These are phyloP conservation scores for Melanerpes formicivorus DNA, from an alignment of 2,113 vertebrate genomes.

Conservation along the genomic window DNA sequence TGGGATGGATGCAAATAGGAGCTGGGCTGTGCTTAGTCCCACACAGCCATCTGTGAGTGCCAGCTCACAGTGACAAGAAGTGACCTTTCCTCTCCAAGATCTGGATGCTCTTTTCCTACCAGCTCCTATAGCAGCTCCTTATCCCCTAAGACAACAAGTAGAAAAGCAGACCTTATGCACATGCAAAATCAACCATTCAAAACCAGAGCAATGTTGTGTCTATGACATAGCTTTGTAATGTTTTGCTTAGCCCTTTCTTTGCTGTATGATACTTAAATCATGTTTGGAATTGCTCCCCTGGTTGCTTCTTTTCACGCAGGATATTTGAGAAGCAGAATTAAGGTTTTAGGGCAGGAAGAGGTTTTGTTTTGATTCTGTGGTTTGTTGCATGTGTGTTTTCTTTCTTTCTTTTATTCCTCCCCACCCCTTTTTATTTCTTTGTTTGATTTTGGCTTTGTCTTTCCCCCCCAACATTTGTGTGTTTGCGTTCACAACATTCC, in stretches of 20 bases:
- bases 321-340: neutral
- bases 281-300: neutral
- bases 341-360: neutral
- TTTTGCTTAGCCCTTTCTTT: neutral
- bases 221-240: neutral
- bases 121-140: neutral
- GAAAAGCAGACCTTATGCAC: neutral
- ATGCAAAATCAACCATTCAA: neutral
- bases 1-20: neutral
- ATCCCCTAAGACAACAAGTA: neutral
- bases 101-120: neutral
- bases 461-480: neutral
- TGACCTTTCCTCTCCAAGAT: neutral
- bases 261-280: neutral
- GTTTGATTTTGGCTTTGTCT: no score
- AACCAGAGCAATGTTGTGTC: neutral
- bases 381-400: no score
- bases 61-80: neutral
- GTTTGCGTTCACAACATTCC: neutral
- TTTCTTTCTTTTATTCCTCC: no score
- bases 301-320: neutral
- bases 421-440: neutral
- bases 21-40: neutral
- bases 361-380: neutral
- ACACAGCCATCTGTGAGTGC: neutral